Evolutionary conservation across 2,888 invertebrate species (phyloP).

Genomic region (Chaetoderma sp.): DNA sequence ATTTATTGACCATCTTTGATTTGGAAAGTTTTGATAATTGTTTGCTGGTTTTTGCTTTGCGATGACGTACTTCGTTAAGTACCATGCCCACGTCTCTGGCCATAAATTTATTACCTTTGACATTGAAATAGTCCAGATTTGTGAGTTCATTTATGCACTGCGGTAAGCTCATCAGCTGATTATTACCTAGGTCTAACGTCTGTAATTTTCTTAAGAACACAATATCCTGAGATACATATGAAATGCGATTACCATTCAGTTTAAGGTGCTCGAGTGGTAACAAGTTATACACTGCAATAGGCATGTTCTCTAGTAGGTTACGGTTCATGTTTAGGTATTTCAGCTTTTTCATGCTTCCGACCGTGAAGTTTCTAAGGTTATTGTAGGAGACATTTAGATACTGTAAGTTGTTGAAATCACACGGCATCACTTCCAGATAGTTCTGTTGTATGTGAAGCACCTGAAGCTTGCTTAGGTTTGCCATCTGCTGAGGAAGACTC

Average conservation of each 20-base stretch:
- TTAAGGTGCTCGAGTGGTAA: conserved; percentile 50
- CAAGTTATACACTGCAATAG: conserved; percentile 57
- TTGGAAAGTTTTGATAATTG: neutral
- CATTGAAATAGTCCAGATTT: conserved; percentile 59
- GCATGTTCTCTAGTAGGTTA: conserved; percentile 60
- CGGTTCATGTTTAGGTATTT: conserved; percentile 53
- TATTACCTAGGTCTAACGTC: conserved; percentile 60
- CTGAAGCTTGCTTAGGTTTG: conserved; percentile 45
- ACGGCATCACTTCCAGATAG: conserved; percentile 48
- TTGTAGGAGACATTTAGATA: conserved; percentile 61
- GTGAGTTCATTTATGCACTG: conserved; percentile 56
- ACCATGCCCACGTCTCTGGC: neutral
- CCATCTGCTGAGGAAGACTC: conserved; percentile 43
- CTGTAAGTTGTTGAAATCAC: conserved; percentile 45
- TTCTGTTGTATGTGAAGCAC: conserved; percentile 59
- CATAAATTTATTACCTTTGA: conserved; percentile 53
- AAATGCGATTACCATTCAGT: conserved; percentile 55
- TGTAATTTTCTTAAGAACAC: conserved; percentile 51
- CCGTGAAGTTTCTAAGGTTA: conserved; percentile 54
- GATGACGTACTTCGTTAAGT: neutral
- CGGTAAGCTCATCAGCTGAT: conserved; percentile 56
- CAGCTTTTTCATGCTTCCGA: conserved; percentile 52
- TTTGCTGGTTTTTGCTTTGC: neutral
- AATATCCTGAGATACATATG: conserved; percentile 60
- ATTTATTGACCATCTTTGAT: too few species aligned